Percentiles rank a stretch among this genome's conserved stretches.
Evolutionary conservation across 1,140 invertebrate species (phyloP).

Genomic region (Neuroterus valhalla): DNA sequence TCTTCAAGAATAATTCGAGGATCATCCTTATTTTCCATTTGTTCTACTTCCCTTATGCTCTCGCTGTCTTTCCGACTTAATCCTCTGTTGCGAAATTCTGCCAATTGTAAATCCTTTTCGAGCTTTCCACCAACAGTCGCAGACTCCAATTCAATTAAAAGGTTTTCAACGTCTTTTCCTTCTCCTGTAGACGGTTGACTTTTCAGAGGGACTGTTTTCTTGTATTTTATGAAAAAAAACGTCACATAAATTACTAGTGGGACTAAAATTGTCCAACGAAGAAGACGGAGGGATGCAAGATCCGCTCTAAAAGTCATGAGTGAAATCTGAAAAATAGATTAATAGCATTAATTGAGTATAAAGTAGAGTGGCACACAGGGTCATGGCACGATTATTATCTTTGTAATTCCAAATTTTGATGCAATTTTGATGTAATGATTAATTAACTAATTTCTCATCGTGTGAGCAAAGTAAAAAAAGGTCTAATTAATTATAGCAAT

Average conservation of each 20-base stretch:
- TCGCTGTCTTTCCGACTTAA: constrained; percentile 41
- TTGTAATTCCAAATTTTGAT: too few species aligned
- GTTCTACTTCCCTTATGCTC: constrained; percentile 47
- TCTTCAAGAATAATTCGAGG: constrained; percentile 72
- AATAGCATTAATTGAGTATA: not conserved
- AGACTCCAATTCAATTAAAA: constrained; percentile 61
- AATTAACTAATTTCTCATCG: too few species aligned
- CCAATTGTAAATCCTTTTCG: constrained; percentile 45
- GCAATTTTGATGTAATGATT: too few species aligned
- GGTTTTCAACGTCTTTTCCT: constrained; percentile 42
- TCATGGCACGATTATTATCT: too few species aligned
- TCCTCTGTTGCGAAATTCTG: constrained; percentile 34
- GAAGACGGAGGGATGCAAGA: constrained; percentile 47
- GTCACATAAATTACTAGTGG: constrained; percentile 65
- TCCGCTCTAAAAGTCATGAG: constrained; percentile 48
- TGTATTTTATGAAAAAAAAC: constrained; percentile 64
- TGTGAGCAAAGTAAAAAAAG: too few species aligned
- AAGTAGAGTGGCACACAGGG: too few species aligned
- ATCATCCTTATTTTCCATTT: constrained; percentile 62
- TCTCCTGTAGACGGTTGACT: constrained; percentile 38
- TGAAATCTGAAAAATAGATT: not conserved
- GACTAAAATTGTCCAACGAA: constrained; percentile 65
- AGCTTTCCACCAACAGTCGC: constrained; percentile 39
- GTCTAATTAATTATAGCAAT: too few species aligned
- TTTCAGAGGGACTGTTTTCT: constrained; percentile 60